phyloP scores from a whole-genome alignment of 1,140 invertebrate genomes.

The Sitobion miscanthi region DNA sequence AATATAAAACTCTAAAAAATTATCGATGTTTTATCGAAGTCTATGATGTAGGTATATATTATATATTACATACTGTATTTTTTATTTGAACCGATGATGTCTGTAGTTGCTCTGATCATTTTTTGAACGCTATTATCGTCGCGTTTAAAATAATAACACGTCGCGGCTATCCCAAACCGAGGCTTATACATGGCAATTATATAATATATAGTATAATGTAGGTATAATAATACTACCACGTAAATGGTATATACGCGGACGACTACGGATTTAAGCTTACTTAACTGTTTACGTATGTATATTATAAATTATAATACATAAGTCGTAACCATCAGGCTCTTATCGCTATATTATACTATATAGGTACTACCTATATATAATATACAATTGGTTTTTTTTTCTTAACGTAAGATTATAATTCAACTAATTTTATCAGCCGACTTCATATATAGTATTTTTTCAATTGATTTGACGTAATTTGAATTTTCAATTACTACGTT shows the following conservation, averaged over 20 bases:
- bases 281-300: not conserved
- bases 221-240: not conserved
- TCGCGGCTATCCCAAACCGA: not conserved
- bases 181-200: slow-evolving; percentile 7
- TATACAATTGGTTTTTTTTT: not conserved
- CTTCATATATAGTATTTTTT: not conserved
- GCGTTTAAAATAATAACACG: slow-evolving; percentile 18
- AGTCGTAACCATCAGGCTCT: not conserved
- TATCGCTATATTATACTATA: not conserved
- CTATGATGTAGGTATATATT: not conserved
- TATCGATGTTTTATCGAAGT: not conserved
- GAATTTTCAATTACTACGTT: not conserved
- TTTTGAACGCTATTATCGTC: not conserved
- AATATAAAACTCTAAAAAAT: not conserved
- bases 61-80: not conserved
- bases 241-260: not conserved
- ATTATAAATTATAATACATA: not conserved
- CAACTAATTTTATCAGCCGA: not conserved
- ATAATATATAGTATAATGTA: not conserved
- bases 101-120: not conserved
- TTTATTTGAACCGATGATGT: not conserved
- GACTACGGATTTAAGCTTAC: not conserved
- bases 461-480: not conserved
- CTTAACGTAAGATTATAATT: not conserved
- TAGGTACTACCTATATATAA: not conserved